phyloP scores from a whole-genome alignment of 2,888 invertebrate genomes.

The Macaria notata region DNA sequence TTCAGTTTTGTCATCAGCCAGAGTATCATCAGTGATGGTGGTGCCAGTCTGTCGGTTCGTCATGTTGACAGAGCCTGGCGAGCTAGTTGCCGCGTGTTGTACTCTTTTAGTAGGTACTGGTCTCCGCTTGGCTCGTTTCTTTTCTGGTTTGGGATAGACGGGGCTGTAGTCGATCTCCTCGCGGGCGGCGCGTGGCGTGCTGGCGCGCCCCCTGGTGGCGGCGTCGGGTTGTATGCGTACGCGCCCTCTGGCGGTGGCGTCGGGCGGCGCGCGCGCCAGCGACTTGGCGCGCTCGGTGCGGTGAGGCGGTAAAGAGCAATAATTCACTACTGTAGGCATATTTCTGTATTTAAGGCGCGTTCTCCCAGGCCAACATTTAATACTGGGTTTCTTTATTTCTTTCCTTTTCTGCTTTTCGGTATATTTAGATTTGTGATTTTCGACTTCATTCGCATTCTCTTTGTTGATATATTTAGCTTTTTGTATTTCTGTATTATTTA shows the following conservation, averaged over 20 bases:
- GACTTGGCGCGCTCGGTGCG: no score
- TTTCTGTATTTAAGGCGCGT: slow-evolving; percentile 35
- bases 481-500: no score
- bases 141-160: slow-evolving; percentile 44
- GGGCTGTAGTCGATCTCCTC: slow-evolving; percentile 45
- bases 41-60: slow-evolving; percentile 50
- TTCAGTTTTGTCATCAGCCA: slow-evolving; percentile 53
- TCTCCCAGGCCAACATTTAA: slow-evolving; percentile 44
- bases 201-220: slow-evolving; percentile 26
- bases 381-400: slow-evolving; percentile 32
- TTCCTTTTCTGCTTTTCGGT: slow-evolving; percentile 38
- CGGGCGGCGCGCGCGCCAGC: not conserved
- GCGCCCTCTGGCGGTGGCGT: slow-evolving; percentile 25
- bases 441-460: no score
- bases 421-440: no score
- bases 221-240: no score
- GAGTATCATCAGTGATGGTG: slow-evolving; percentile 13
- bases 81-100: slow-evolving; percentile 47
- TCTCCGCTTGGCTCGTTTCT: slow-evolving; percentile 7
- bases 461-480: no score
- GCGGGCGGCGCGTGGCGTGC: slow-evolving; percentile 25
- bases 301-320: slow-evolving; percentile 30
- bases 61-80: slow-evolving; percentile 41
- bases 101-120: not conserved
- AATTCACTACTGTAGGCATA: slow-evolving; percentile 31